phyloP scores from a whole-genome alignment of 92 coral and sea anemone genomes.

The Epizoanthus stellaris region DNA sequence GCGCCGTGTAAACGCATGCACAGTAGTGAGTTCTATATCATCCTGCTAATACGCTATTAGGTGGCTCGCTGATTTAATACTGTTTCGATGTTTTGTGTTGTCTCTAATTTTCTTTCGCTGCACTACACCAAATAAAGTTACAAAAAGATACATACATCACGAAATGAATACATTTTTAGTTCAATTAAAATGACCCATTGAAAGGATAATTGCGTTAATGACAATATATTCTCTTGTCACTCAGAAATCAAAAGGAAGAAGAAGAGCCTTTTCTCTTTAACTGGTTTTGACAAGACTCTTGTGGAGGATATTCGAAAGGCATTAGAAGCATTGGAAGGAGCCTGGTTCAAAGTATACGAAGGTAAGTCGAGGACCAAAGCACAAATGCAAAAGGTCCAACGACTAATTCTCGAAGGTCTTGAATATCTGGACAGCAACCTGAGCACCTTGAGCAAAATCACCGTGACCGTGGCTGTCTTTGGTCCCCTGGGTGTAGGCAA shows the following conservation, averaged over 20 bases:
- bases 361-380: background rate
- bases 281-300: background rate
- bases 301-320: background rate
- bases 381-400: slow-evolving; percentile 26
- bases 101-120: no score
- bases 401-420: slow-evolving; percentile 41
- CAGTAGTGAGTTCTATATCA: no score
- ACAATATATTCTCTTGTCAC: background rate
- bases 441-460: slow-evolving; percentile 38
- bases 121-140: no score
- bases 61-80: no score
- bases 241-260: background rate
- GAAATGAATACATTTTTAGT: background rate
- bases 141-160: no score
- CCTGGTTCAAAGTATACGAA: background rate
- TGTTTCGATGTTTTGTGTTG: no score
- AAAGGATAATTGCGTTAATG: background rate
- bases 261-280: background rate
- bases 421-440: slow-evolving; percentile 40
- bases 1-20: no score
- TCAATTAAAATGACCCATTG: no score
- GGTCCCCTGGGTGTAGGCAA: slow-evolving; percentile 68
- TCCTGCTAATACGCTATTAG: no score
- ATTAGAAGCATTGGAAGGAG: background rate
- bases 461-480: slow-evolving; percentile 56